phyloP scores from a whole-genome alignment of 2,113 vertebrate genomes.

The Callocephalon fimbriatum region DNA sequence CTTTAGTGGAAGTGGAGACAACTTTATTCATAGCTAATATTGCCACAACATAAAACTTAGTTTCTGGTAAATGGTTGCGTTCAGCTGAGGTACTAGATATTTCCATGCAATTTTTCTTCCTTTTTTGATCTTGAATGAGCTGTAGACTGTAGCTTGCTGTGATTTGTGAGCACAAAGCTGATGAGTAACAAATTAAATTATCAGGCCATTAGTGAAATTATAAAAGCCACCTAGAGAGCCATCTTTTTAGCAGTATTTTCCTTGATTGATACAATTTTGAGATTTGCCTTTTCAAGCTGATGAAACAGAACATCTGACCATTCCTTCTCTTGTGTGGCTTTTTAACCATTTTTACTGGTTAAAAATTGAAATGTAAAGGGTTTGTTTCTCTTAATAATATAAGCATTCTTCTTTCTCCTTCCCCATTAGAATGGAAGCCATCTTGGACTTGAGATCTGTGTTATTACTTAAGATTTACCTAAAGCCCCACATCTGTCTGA shows the following conservation, averaged over 20 bases:
- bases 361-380: not conserved
- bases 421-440: not conserved
- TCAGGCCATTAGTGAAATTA: not conserved
- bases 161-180: not conserved
- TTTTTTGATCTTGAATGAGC: slow-evolving; percentile 4
- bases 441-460: not conserved
- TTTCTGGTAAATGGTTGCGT: not conserved
- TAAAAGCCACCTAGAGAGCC: not conserved
- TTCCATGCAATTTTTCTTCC: not conserved
- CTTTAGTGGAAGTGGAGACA: not conserved
- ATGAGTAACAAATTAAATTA: not conserved
- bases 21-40: not conserved
- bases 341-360: not conserved
- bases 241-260: not conserved
- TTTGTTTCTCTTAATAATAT: not conserved
- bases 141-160: not conserved
- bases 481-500: not conserved
- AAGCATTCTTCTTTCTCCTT: not conserved
- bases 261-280: not conserved
- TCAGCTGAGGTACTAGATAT: not conserved
- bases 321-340: not conserved
- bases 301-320: not conserved
- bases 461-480: not conserved
- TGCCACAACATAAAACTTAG: not conserved
- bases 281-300: not conserved